Evolutionary conservation across 2,797 vertebrate genomes (phyloP), one percentile per base, ranked within the genome.

Genomic region (Tapirus indicus): DNA sequence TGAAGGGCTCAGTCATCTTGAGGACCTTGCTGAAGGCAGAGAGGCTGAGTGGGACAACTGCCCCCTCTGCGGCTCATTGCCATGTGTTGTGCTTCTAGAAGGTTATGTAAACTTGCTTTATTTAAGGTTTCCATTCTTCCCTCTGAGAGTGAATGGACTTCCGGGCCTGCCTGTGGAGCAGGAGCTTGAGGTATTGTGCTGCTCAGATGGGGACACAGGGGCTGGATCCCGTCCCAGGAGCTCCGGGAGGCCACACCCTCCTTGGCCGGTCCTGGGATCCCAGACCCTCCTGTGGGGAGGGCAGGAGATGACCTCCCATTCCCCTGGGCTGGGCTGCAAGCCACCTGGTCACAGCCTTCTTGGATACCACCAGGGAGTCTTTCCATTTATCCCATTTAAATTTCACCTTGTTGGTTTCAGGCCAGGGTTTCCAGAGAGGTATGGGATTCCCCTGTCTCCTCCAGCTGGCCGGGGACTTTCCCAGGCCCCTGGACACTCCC

Each of bases 401-500:
- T 88, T 85, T 92, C 49, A 95, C 71, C 49, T 64, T 84, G 88
- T 95, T 97, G 95, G n/a, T 62, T 86, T 92, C 38, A 44, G 49
- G 68, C 92, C 82, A 92, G 72, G 56, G 38, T 97, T 95, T 82
- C 17, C 20, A 69, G 20, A 86, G 41, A 25, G 25, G 17, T n/a
- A 2, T 29, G 72, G 88, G 62, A 85, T 93, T 86, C 18, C 49
- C 71, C 71, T 58, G 66, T 35, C 21, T 74, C 72, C n/a, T 69
- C 21, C 9, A 29, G 38, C 38, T 1, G 7, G 35, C 8, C 5
- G 4, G 44, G 62, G 60, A 80, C 68, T 93, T 83, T 60, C 58
- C 18, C 74, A 72, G 35, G 5, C 6, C 69, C 60, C 9, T 74
- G 85, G 23, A 92, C 12, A 74, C 47, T 84, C 54, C 38, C 8